Evolutionary conservation across 2,113 vertebrate species (phyloP), one percentile per base, ranked within the genome.

Genomic region (Xenus cinereus): DNA sequence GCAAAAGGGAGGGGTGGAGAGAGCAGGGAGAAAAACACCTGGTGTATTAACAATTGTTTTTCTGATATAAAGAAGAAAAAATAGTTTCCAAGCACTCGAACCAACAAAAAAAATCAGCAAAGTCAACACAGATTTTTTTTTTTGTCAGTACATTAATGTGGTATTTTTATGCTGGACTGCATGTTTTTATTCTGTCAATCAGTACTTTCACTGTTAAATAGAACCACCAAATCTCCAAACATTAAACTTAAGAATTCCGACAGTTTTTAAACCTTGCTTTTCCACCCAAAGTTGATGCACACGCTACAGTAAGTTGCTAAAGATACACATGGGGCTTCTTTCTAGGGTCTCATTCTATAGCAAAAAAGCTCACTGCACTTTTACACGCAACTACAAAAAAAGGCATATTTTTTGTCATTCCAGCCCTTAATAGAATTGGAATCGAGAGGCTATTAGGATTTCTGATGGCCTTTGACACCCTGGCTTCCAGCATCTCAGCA

Each of bases 381-480:
- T 72, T 69, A 76, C 30, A 67, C 4, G 1, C 60, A 57, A 27
- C 60, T 7, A n/a, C 64, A 41, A 14, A 75, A 75, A 88, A 67
- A 74, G 12, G 28, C 3, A 8, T 24, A 45, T 39, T 95, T 81
- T 93, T 59, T 62, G 75, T 54, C 59, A 82, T 82, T 68, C 81
- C 26, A 0, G 9, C 77, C 77, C 71, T 30, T 86, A 56, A 67
- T 23, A 89, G 83, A 84, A 60, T 13, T 19, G 83, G 62, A 60
- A 93, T 78, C 71, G 37, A 83, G 76, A 91, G 69, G 92, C 88
- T 92, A 26, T 50, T 77, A 84, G 54, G 86, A 87, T 35, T 93
- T 86, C 63, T 79, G 80, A 11, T 96, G 87, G 76, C 87, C 92
- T 97, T 93, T 97, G 93, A 92, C 91, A 97, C 91, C 37, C 30